Evolutionary conservation across 1,140 invertebrate genomes (phyloP).

Genomic region (Drosophila lini): DNA sequence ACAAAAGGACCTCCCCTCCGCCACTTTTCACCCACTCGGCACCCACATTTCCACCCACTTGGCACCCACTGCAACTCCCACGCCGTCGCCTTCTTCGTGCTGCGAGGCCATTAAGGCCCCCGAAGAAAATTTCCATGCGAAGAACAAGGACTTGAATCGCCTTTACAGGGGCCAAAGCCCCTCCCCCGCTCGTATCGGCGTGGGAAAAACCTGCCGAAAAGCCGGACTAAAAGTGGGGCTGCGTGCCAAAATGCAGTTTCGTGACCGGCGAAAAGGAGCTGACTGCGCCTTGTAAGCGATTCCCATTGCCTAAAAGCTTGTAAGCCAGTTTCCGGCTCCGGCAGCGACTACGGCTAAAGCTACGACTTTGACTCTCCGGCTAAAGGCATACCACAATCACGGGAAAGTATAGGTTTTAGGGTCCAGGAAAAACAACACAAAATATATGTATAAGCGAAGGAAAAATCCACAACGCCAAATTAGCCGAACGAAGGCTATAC

Average conservation of each 20-base stretch:
- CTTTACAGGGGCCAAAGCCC: conserved; percentile 15
- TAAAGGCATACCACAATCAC: conserved; percentile 19
- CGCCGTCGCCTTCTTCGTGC: conserved; percentile 60
- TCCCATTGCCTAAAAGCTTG: conserved; percentile 83
- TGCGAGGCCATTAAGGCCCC: conserved; percentile 65
- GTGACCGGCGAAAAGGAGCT: conserved; percentile 52
- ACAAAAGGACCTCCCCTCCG: background rate
- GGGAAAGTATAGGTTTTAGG: conserved; percentile 35
- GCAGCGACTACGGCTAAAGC: conserved; percentile 25
- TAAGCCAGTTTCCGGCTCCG: conserved; percentile 77
- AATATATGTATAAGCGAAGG: background rate
- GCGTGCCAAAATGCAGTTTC: conserved; percentile 77
- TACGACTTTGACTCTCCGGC: conserved; percentile 36
- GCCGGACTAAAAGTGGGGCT: conserved; percentile 36
- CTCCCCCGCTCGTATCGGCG: conserved; percentile 29
- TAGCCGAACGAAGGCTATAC: background rate
- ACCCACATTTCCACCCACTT: conserved; percentile 8
- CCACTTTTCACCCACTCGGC: background rate
- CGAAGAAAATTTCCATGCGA: conserved; percentile 71
- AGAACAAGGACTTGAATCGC: conserved; percentile 30
- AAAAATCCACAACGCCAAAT: conserved; percentile 21
- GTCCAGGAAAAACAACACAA: background rate
- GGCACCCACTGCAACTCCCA: conserved; percentile 46
- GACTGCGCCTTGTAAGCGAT: conserved; percentile 69
- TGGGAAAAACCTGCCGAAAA: conserved; percentile 77